Base-by-base conservation (phyloP, 2,113 vertebrate genomes). In the Gasterosteus aculeatus region DNA sequence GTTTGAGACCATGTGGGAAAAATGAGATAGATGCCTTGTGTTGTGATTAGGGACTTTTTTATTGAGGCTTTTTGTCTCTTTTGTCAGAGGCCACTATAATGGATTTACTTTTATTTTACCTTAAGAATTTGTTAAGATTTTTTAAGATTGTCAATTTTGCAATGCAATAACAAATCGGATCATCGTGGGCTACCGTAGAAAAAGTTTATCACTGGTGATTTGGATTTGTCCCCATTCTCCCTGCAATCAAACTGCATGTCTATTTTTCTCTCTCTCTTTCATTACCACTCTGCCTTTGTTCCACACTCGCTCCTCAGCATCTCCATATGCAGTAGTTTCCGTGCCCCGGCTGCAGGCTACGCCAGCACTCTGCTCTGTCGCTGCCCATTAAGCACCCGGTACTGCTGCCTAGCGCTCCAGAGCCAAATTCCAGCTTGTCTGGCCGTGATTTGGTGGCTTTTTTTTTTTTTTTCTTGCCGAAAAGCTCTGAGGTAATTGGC, bases 401-500 rank as follows among this genome's bases (percentile, higher is more conserved):
- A 53, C 26, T 1, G 53, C 65, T 41, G 33, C 22, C 29, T 69
- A 78, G 79, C 65, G 67, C 1, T 44, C 35, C 4, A 10, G 51
- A 67, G 51, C 60, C n/a, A 46, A 71, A 82, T 73, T 74, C 72
- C 78, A 5, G 31, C 47, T 67, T 71, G 71, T 67, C 35, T 39
- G 44, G 38, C 31, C 61, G 61, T 80, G 29, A 83, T 83, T 70
- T 14, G 63, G 76, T 61, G 79, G 69, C 70, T 80, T 82, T 77
- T 79, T 29, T 54, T 26, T 10, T 3, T 53, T 22, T 12, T 53
- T 22, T 71, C 69, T 89, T 84, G 85, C 85, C 83, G 38, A 78
- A 80, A 49, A 68, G 75, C 88, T 80, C 57, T 1, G 10, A 5
- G 26, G 84, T 91, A 92, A 92, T 91, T 90, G 92, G 80, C 83